Percentiles rank a stretch among this genome's conserved stretches.
phyloP scores from a whole-genome alignment of 1,140 invertebrate species.

The Marisa cornuarietis region DNA sequence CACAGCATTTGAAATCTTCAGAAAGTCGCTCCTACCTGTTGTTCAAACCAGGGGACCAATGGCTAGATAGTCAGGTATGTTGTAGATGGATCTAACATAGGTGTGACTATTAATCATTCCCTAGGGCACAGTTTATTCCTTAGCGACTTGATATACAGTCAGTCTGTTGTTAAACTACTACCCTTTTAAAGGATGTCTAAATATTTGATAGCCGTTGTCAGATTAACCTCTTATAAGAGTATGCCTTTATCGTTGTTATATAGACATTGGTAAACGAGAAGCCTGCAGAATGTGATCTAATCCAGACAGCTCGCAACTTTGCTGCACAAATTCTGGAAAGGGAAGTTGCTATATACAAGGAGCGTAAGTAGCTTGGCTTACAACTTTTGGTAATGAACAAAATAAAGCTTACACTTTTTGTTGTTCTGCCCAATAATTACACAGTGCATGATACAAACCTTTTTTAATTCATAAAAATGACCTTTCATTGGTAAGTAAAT shows the following conservation, averaged over 20 bases:
- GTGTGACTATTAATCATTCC: not conserved
- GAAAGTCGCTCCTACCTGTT: conserved; percentile 40
- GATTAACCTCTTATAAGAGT: no score
- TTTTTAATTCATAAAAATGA: no score
- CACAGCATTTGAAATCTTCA: conserved; percentile 30
- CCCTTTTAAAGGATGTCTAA: not conserved
- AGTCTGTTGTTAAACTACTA: not conserved
- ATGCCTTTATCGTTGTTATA: not conserved
- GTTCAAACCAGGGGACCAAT: conserved; percentile 48
- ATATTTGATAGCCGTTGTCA: not conserved
- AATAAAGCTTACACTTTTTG: not conserved
- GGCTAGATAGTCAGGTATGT: conserved; percentile 40
- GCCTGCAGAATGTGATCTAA: conserved; percentile 26
- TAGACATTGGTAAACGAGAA: not conserved
- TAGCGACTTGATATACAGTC: not conserved
- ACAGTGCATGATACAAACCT: no score
- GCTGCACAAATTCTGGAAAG: conserved; percentile 54
- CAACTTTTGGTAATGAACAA: not conserved
- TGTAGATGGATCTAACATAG: not conserved
- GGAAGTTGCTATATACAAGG: conserved; percentile 55
- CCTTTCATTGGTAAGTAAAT: no score
- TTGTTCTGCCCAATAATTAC: no score
- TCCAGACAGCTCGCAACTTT: conserved; percentile 53
- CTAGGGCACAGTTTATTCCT: not conserved
- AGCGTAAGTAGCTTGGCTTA: conserved; percentile 43